Percentiles rank a stretch among this genome's conserved stretches.
Evolutionary conservation across 2,113 vertebrate species (phyloP).

Genomic region (Xiphophorus maculatus): DNA sequence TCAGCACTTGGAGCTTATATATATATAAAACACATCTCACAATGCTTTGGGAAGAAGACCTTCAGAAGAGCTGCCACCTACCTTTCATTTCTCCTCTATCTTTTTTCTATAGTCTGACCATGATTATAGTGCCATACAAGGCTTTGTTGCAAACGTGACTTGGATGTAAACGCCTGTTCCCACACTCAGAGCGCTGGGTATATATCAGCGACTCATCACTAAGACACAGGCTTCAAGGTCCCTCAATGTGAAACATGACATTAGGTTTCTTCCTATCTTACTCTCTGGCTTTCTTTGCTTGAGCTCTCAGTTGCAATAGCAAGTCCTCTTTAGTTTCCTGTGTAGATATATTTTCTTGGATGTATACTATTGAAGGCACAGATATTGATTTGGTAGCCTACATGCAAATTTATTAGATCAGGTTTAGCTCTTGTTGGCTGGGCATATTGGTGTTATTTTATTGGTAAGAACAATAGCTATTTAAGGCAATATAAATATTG

Average conservation of each 20-base stretch:
- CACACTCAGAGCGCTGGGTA: constrained; percentile 58
- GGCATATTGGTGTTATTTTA: neutral
- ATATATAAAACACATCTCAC: neutral
- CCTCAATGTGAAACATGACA: constrained; percentile 69
- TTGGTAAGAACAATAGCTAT: neutral
- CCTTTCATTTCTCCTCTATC: constrained; percentile 16
- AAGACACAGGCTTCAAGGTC: constrained; percentile 74
- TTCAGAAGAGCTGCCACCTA: constrained; percentile 19
- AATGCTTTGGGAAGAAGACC: constrained; percentile 25
- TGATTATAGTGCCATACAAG: constrained; percentile 61
- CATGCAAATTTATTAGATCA: neutral
- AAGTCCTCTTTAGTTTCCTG: constrained; percentile 33
- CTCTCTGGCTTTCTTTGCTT: constrained; percentile 13
- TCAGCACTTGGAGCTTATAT: constrained; percentile 6
- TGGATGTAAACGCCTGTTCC: constrained; percentile 44
- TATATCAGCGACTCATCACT: constrained; percentile 70
- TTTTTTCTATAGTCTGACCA: constrained; percentile 51
- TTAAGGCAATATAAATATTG: neutral
- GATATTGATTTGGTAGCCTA: constrained; percentile 14
- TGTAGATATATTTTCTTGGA: constrained; percentile 16
- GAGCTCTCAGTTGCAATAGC: constrained; percentile 30
- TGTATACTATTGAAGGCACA: constrained; percentile 11
- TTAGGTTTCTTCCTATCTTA: constrained; percentile 43
- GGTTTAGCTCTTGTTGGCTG: neutral
- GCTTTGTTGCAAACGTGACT: constrained; percentile 58